Base-by-base conservation (phyloP, 2,797 vertebrate genomes). In the Crypturellus tataupa region DNA sequence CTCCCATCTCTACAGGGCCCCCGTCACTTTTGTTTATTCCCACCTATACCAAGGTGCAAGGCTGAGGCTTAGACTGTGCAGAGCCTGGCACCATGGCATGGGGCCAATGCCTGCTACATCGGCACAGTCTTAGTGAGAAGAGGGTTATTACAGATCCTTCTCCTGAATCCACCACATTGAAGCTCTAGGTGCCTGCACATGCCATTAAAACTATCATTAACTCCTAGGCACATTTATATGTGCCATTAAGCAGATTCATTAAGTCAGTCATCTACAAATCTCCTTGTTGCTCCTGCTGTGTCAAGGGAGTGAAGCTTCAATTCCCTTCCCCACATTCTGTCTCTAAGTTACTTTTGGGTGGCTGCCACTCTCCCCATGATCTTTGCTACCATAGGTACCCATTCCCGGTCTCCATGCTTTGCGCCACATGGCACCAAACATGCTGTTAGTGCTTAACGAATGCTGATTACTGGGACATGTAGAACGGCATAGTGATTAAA, bases 361-460 rank as follows among this genome's bases (percentile, higher is more conserved):
- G 47, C 35, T 24, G 64, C 10, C 1, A 0, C 19, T 88, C 33
- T 37, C 1, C 2, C 14, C 1, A 1, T 18, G 25, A n/a, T 20
- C 58, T 62, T 78, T 83, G 46, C 55, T 35, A 63, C 8, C 0
- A 20, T 12, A 37, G 37, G 24, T 62, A 35, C 12, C 27, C 1
- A 0, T 42, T 55, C 14, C 37, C 40, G 44, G 13, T 11, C 68
- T 64, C 19, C 37, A 53, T 51, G 20, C 6, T 51, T 35, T 31
- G 56, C 18, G 10, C 70, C 2, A 0, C 44, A 60, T 12, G 80
- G 55, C 58, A 80, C n/a, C 80, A 90, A 49, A 27, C 40, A 40
- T 19, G 4, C 13, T 63, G 72, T 69, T 51, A 51, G 63, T 72
- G 46, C 42, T 63, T 72, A 56, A 79, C 1, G 6, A 90, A 47